Evolutionary conservation across 2,888 invertebrate species (phyloP), one percentile per base, ranked within the genome.

Genomic region (Dexiosoma caninum): DNA sequence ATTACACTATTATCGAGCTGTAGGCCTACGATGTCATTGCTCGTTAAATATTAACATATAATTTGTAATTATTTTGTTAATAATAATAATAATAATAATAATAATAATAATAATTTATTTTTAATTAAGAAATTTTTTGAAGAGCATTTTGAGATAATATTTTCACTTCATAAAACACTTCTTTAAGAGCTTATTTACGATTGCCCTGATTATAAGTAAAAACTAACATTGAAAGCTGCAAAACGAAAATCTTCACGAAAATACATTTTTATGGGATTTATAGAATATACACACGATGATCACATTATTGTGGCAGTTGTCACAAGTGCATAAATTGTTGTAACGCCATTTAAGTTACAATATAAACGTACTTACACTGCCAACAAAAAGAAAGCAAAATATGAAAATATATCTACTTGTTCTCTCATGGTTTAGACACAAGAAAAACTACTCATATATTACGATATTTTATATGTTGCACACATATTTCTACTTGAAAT

Each of bases 301-400:
- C 35, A 49, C 32, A 72, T 74, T 81, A 64, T 72, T 74, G 62
- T 81, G 77, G 62, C 69, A 74, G 77, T 81, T 81, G 72, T 74
- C 77, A 69, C 72, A 81, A 81, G 69, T 64, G 77, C 69, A 81
- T 74, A 81, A 81, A 81, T 81, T 81, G 81, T 81, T 81, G 81
- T 72, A 77, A 74, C 32, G 77, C 72, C 81, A 81, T 81, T 16
- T 72, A 69, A 77, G 67, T 77, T 81, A 69, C 57, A 72, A 51
- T 62, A 46, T 19, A 77, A 74, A 74, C 64, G 67, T n/a, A 49
- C 77, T 69, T 62, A 40, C 23, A 71, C 42, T 32, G 27, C 5
- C 1, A 9, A 19, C 27, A 10, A 40, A n/a, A 21, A 6, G 3
- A 12, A 37, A 16, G 16, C 59, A 44, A 44, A 21, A 16, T 16